Evolutionary conservation across 2,797 vertebrate species (phyloP).

Genomic region (Halcyon badia): DNA sequence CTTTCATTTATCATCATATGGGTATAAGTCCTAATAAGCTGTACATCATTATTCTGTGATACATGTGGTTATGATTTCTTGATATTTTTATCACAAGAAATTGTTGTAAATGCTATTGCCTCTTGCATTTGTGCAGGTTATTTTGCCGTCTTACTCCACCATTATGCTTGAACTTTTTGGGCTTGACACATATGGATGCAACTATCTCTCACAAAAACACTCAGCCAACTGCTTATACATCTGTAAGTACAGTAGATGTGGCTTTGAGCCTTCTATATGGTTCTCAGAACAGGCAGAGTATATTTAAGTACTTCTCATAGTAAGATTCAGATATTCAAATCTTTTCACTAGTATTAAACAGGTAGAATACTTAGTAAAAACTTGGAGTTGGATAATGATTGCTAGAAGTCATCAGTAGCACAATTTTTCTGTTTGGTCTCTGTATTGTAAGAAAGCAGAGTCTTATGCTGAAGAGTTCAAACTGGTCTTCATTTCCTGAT

Average conservation of each 20-base stretch:
- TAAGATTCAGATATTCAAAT: not conserved
- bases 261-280: not conserved
- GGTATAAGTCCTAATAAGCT: not conserved
- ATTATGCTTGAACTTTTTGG: conserved; percentile 97
- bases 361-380: not conserved
- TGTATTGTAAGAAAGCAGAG: not conserved
- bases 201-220: conserved; percentile 91
- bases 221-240: conserved; percentile 95
- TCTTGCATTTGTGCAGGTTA: conserved; percentile 82
- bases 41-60: not conserved
- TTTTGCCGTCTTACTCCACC: conserved; percentile 97
- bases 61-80: not conserved
- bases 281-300: not conserved
- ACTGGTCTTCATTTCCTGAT: not conserved
- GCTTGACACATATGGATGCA: conserved; percentile 97
- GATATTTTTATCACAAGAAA: not conserved
- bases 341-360: not conserved
- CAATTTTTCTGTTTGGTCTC: not conserved
- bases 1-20: not conserved
- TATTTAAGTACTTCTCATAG: not conserved
- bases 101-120: not conserved
- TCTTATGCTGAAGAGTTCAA: not conserved
- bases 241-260: conserved; percentile 83
- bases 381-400: not conserved
- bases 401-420: not conserved